These are phyloP conservation scores for Periparus ater DNA, from an alignment of 2,797 vertebrate species.

Conservation along the genomic window DNA sequence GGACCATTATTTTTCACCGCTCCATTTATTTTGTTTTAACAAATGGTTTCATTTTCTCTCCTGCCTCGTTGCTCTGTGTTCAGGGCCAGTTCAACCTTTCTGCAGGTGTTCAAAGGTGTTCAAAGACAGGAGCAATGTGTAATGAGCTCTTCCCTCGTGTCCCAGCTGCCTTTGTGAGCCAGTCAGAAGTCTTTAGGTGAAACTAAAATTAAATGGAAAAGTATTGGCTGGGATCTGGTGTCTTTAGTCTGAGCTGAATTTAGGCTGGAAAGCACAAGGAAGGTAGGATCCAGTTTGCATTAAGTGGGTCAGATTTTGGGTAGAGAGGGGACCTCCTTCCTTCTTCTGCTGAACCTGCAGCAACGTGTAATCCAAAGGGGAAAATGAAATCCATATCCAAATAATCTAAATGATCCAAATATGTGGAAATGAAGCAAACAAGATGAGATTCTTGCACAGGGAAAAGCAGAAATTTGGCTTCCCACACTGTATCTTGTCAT, in stretches of 20 bases:
- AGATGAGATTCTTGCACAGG: neutral
- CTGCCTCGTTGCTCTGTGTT: slow-evolving; percentile 11
- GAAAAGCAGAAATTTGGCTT: neutral
- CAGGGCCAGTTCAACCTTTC: slow-evolving; percentile 9
- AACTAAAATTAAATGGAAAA: neutral
- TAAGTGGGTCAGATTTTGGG: neutral
- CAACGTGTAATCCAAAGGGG: rapidly evolving
- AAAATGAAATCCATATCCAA: neutral
- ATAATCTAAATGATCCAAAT: neutral
- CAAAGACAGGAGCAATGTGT: neutral
- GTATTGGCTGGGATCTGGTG: neutral
- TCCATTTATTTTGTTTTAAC: slow-evolving; percentile 50
- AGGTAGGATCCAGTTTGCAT: neutral
- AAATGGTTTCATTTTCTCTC: slow-evolving; percentile 39
- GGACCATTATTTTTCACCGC: slow-evolving; percentile 21
- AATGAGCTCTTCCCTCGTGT: neutral
- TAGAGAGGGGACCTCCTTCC: neutral
- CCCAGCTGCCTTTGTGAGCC: neutral
- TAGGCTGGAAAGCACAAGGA: neutral
- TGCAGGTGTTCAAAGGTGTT: slow-evolving; percentile 38
- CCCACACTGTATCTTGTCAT: neutral
- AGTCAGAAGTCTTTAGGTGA: neutral
- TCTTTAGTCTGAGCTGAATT: neutral
- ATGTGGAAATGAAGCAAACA: neutral
- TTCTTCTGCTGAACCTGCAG: neutral